Base-by-base conservation (phyloP, 2,113 vertebrate genomes). In the Pipra filicauda region DNA sequence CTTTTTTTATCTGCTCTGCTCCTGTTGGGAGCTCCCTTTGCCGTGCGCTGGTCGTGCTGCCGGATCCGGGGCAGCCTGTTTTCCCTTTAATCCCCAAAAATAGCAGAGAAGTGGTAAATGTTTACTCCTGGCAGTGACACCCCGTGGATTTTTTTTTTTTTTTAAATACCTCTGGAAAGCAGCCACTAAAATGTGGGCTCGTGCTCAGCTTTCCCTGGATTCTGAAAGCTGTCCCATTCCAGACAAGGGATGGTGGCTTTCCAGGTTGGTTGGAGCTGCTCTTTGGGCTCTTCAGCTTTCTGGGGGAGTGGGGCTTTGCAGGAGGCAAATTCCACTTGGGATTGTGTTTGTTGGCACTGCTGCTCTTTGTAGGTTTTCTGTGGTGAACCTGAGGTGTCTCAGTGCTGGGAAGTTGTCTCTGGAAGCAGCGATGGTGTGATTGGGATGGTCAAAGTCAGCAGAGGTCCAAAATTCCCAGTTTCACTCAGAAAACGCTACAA, bases 151-250 rank as follows among this genome's bases (percentile, higher is more conserved):
- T 62, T 73, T 59, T 35, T 59, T 35, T 51, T 51, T 27, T 57
- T 37, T 37, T 12, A 79, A 70, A 73, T 33, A 11, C 41, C 61
- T 44, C 86, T 84, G 91, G 89, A 95, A 89, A 58, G 13, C 27
- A 37, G 70, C 81, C 6, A 3, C 74, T 57, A 22, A 51, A 62
- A 61, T 0, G 30, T 2, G 2, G 39, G 39, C 49, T 83, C 52
- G 1, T 33, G 30, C 54, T 79, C 66, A 7, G 48, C 62, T 88
- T 88, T 54, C 0, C 0, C 3, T 0, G 55, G 44, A 43, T 21
- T 43, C 8, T 39, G 52, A 46, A 69, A 90, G 44, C 15, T 30
- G 10, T 76, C 31, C 33, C 0, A 0, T 37, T 18, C 41, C 44
- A 33, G 8, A 9, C 31, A 26, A 27, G 46, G 49, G 7, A 26